phyloP scores from a whole-genome alignment of 2,797 vertebrate species.

The Neosilurus hyrtlii region DNA sequence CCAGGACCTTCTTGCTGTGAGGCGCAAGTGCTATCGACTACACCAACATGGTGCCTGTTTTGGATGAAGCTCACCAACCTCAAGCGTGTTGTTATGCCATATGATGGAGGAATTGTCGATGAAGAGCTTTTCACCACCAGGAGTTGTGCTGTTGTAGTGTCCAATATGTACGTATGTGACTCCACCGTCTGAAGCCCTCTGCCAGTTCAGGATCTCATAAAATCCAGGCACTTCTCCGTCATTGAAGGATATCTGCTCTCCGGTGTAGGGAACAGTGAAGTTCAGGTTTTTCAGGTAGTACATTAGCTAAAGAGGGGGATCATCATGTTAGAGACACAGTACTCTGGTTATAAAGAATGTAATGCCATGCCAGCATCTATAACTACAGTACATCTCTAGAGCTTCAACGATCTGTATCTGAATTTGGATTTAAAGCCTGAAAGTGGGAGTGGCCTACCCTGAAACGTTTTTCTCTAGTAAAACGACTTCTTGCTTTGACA shows the following conservation, averaged over 20 bases:
- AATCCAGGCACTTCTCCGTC: conserved; percentile 72
- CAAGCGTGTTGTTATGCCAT: conserved; percentile 72
- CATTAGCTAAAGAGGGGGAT: conserved; percentile 71
- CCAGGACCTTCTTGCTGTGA: too few relatives aligned
- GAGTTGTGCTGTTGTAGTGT: conserved; percentile 63
- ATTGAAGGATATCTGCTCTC: conserved; percentile 68
- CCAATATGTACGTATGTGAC: conserved; percentile 74
- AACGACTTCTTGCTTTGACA: background rate
- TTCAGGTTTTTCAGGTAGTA: conserved; percentile 78
- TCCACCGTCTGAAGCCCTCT: conserved; percentile 64
- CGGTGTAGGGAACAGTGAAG: conserved; percentile 71
- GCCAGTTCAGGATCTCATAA: conserved; percentile 86
- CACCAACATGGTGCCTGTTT: too few relatives aligned
- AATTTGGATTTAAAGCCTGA: background rate
- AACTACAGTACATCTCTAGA: background rate
- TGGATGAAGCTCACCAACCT: conserved; percentile 64
- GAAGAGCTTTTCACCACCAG: conserved; percentile 59
- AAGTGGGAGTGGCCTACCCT: background rate
- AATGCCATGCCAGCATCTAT: background rate
- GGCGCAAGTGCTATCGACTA: too few relatives aligned
- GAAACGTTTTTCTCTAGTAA: background rate
- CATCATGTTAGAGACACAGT: background rate
- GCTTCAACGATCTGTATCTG: background rate
- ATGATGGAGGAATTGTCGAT: conserved; percentile 73
- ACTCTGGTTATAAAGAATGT: background rate